Percentiles rank a stretch among this genome's conserved stretches.
phyloP scores from a whole-genome alignment of 92 coral and sea anemone genomes.

The Paramuricea clavata region DNA sequence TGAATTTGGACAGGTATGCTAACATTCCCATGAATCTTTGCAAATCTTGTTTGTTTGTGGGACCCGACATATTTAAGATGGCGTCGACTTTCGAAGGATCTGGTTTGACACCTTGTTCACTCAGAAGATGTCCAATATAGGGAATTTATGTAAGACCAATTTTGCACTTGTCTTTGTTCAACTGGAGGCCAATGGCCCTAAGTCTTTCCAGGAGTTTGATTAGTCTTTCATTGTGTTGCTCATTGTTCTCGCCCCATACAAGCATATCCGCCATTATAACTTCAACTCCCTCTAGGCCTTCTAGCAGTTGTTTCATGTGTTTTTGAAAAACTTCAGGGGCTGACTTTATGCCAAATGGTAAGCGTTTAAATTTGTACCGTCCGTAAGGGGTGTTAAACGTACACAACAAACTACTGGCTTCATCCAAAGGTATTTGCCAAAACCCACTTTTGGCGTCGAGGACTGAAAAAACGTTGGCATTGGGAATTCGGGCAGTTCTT shows the following conservation, averaged over 20 bases:
- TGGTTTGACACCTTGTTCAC: background rate
- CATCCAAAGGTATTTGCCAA: background rate
- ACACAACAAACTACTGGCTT: background rate
- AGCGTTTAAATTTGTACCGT: slow-evolving; percentile 17
- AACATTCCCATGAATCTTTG: background rate
- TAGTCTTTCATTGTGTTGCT: background rate
- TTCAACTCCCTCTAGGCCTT: background rate
- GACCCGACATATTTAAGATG: background rate
- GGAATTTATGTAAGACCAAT: background rate
- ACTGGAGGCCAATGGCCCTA: background rate
- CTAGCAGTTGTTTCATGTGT: slow-evolving; percentile 13
- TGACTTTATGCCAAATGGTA: slow-evolving; percentile 38
- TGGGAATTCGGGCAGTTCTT: slow-evolving; percentile 14
- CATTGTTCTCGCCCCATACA: background rate
- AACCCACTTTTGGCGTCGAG: slow-evolving; percentile 7
- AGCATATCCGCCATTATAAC: background rate
- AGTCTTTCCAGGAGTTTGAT: background rate
- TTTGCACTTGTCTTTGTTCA: background rate
- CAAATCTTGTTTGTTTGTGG: background rate
- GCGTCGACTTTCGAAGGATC: slow-evolving; percentile 5
- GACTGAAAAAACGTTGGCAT: slow-evolving; percentile 4
- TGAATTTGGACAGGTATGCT: background rate
- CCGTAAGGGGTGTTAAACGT: slow-evolving; percentile 28
- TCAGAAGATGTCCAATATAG: background rate
- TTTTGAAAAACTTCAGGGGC: slow-evolving; percentile 8